Conservation (phyloP, 2,797 vertebrate species). For the Melanotaenia boesemani region DNA sequence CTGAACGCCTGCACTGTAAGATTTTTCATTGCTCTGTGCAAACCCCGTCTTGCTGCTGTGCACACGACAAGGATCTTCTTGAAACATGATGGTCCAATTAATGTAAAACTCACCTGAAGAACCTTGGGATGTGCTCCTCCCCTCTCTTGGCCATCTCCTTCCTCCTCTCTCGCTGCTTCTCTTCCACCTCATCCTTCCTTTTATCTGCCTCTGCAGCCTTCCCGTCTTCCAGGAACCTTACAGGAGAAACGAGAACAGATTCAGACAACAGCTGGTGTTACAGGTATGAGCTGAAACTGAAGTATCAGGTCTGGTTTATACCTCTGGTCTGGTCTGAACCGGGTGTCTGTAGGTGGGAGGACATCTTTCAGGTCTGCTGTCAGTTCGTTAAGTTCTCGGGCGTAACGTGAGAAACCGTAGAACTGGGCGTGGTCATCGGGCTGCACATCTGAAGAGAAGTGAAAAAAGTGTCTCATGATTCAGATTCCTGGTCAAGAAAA, state of each 20-base stretch:
- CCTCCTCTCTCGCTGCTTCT: conserved; percentile 89
- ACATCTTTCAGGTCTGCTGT: conserved; percentile 81
- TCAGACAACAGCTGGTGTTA: neutral
- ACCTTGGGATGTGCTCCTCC: conserved; percentile 87
- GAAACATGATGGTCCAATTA: neutral
- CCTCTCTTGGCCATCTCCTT: conserved; percentile 89
- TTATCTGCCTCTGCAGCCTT: conserved; percentile 88
- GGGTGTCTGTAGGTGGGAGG: conserved; percentile 90
- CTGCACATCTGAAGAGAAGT: conserved; percentile 82
- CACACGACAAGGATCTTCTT: too few relatives aligned
- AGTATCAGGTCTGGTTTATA: conserved; percentile 38
- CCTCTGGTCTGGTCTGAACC: conserved; percentile 93
- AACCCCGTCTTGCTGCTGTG: too few relatives aligned
- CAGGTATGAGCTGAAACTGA: neutral
- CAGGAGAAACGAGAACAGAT: neutral
- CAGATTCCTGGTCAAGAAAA: neutral
- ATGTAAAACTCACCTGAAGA: conserved; percentile 87
- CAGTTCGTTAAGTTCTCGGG: conserved; percentile 92
- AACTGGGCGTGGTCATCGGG: conserved; percentile 85
- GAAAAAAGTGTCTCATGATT: conserved; percentile 9
- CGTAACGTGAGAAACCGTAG: conserved; percentile 91
- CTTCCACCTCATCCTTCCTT: conserved; percentile 90
- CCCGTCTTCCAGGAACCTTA: conserved; percentile 91
- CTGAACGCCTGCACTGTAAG: too few relatives aligned
- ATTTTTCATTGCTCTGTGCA: too few relatives aligned